A percentile compares a stretch with the other conserved stretches of the same genome.
Evolutionary conservation across 2,797 vertebrate genomes (phyloP).

Genomic region (Spea hammondii): DNA sequence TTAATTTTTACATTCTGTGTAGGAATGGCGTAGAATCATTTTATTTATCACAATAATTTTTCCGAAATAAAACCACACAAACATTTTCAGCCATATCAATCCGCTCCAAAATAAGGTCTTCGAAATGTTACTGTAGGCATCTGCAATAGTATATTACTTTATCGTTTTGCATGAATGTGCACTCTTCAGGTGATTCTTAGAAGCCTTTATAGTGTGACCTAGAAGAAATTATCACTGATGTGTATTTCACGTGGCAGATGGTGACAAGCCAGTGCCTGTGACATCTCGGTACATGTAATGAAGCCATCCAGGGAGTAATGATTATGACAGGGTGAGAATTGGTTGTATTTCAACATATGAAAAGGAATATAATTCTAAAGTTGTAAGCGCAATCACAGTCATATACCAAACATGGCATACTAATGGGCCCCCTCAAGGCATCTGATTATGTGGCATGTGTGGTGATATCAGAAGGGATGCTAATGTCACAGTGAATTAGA

Average conservation of each 20-base stretch:
- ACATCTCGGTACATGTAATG: slow-evolving; percentile 62
- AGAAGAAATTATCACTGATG: slow-evolving; percentile 53
- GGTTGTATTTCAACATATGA: slow-evolving; percentile 49
- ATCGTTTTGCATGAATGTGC: background rate
- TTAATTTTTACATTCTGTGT: too few species aligned
- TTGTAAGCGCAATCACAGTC: slow-evolving; percentile 53
- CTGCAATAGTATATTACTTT: background rate
- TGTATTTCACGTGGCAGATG: slow-evolving; percentile 63
- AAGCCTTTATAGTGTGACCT: slow-evolving; percentile 58
- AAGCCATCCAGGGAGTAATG: slow-evolving; percentile 53
- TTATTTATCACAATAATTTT: too few species aligned
- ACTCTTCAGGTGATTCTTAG: slow-evolving; percentile 54
- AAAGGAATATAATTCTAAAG: slow-evolving; percentile 45
- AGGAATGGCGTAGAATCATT: too few species aligned
- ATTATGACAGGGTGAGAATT: slow-evolving; percentile 59
- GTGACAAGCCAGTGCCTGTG: slow-evolving; percentile 59
- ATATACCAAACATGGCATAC: slow-evolving; percentile 54
- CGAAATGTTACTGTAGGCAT: too few species aligned
- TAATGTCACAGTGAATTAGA: slow-evolving; percentile 62
- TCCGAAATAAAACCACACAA: too few species aligned
- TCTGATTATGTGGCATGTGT: slow-evolving; percentile 33
- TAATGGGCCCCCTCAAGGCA: slow-evolving; percentile 58
- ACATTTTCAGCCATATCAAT: too few species aligned
- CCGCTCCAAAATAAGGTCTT: too few species aligned
- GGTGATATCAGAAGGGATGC: slow-evolving; percentile 52